Base-by-base conservation (phyloP, 2,888 invertebrate genomes). In the Nomada hirtipes region DNA sequence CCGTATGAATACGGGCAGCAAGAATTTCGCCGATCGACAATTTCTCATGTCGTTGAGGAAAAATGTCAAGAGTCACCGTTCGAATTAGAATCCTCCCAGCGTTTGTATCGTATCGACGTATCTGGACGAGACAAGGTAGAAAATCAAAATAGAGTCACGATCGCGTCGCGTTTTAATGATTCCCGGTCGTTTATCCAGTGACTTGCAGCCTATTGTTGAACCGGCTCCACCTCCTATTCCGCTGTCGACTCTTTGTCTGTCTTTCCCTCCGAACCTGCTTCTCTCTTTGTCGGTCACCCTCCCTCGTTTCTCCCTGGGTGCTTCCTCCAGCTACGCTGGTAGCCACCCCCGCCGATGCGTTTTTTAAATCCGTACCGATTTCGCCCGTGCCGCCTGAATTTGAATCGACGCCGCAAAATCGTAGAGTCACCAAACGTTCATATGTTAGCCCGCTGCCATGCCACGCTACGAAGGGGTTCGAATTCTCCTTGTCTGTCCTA, bases 101-200 rank as follows among this genome's bases (percentile, higher is more conserved):
- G 78, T 81, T 81, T 81, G 82, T 84, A 76, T 88, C 80, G 79
- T 61, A 50, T 74, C 73, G 82, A 50, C 68, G 76, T 80, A 79
- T 82, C 87, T 69, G 61, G 29, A 52, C 74, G 85, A 81, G 80
- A 86, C 76, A 79, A 82, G 78, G 76, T 63, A 72, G 79, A 74
- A 88, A 88, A 88, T 88, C 83, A 86, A 88, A 87, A 88, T 86
- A 79, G 82, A 83, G 86, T 76, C 89, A 86, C 86, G 88, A 89
- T 82, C 88, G 87, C 85, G 87, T 89, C 88, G 90, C 90, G 91
- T 93, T 93, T 92, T 91, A 92, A 92, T 92, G 90, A 92, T 92
- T 92, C 92, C 88, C 91, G 93, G 92, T 93, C 93, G 93, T 93
- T 93, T 93, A 93, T 93, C 91, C 91, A 93, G 90, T 94, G 93